Percentiles rank a stretch among this genome's conserved stretches.
phyloP scores from a whole-genome alignment of 92 coral and sea anemone genomes.

The Phymanthus crucifer region DNA sequence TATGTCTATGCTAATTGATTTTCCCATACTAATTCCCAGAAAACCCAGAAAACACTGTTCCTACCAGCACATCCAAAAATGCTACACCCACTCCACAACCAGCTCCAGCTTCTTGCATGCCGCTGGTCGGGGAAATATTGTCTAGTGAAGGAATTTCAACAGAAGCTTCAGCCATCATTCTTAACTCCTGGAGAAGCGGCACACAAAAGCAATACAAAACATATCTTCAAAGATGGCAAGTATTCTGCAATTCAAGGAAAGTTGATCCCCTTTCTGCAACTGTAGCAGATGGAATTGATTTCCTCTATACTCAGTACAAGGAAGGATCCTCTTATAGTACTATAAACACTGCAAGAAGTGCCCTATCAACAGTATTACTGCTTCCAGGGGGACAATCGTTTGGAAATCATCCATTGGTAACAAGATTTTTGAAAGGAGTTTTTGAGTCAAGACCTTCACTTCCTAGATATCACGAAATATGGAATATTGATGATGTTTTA shows the following conservation, averaged over 20 bases:
- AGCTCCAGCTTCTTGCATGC: conserved; percentile 25
- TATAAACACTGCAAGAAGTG: conserved; percentile 29
- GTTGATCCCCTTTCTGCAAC: conserved; percentile 12
- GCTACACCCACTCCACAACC: conserved; percentile 40
- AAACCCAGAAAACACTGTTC: conserved; percentile 19
- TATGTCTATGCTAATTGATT: no score
- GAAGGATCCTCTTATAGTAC: conserved; percentile 4
- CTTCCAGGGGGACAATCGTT: background rate
- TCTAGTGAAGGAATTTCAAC: no score
- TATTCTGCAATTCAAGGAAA: background rate
- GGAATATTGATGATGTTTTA: conserved; percentile 29
- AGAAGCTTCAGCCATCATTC: no score
- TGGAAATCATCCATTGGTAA: conserved; percentile 40
- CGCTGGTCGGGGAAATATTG: no score
- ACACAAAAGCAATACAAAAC: conserved; percentile 31
- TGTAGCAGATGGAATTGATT: background rate
- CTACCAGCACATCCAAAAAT: conserved; percentile 39
- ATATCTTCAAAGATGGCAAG: conserved; percentile 21
- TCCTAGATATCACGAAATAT: conserved; percentile 27
- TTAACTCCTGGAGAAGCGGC: conserved; percentile 36
- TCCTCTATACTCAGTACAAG: background rate
- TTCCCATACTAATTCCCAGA: no score
- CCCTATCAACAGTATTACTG: conserved; percentile 6
- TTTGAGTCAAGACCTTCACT: conserved; percentile 8
- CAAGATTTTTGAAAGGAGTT: conserved; percentile 30